Evolutionary conservation across 2,888 invertebrate species (phyloP), one percentile per base, ranked within the genome.

Genomic region (Melanchra persicariae): DNA sequence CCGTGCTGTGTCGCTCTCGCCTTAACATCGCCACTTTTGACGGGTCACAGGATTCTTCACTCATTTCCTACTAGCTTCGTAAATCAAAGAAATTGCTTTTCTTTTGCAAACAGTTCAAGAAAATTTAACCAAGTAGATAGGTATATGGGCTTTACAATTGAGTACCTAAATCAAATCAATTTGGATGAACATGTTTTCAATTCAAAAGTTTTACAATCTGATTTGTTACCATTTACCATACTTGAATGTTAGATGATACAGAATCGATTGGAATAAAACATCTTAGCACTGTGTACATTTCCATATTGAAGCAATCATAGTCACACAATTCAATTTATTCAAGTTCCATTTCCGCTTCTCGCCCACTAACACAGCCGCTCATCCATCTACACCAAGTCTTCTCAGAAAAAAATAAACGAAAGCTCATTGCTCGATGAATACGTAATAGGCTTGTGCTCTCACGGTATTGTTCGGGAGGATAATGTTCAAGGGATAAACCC

Each of bases 241-340:
- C 26, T 40, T n/a, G 43, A 45, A 57, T 63, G 54, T 47, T 59
- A 51, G 57, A 52, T 62, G 54, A 43, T 66, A 47, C 43, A 65
- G 52, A 62, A 82, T 70, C 52, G 60, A 89, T 90, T 88, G 83
- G 77, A 88, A 87, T 83, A 81, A 85, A 87, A 83, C 87, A 87
- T 87, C 87, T 83, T 86, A 81, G 81, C 84, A 84, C 85, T 84
- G 83, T 87, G 85, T 87, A 87, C 87, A 91, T 89, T 91, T 88
- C 87, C 90, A 93, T 92, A 89, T 87, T 87, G 88, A 89, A 88
- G 87, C 89, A 91, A 91, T 91, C 91, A 88, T 90, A 90, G 89
- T 87, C 89, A 91, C 87, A 91, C 92, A 92, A 94, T 93, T 93
- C 91, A 92, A 93, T 94, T 92, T 92, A 93, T 93, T 92, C 92